Conservation (phyloP, 2,797 vertebrate genomes). For the Hemitrygon akajei region DNA sequence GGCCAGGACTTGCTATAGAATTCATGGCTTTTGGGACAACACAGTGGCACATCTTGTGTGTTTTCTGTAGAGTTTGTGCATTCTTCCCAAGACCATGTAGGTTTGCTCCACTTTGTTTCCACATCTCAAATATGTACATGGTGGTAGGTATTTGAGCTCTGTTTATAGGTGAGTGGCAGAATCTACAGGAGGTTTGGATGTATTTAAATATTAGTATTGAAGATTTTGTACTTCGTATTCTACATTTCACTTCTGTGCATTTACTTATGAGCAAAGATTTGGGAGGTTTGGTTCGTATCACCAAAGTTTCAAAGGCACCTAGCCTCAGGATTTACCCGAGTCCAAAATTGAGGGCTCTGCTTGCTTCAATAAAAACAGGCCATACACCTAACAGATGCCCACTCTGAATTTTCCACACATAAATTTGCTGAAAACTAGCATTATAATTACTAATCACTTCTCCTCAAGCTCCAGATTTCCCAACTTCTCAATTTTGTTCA, state of each 20-base stretch:
- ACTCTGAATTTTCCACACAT: background rate
- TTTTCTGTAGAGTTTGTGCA: too few relatives aligned
- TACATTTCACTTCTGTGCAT: too few relatives aligned
- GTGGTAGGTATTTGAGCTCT: too few relatives aligned
- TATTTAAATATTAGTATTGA: background rate
- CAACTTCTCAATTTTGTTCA: background rate
- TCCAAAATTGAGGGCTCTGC: background rate
- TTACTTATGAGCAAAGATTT: too few relatives aligned
- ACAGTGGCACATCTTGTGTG: too few relatives aligned
- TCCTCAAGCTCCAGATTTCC: background rate
- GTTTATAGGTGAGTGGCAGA: too few relatives aligned
- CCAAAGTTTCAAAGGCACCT: background rate
- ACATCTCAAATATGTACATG: too few relatives aligned
- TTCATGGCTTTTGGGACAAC: background rate
- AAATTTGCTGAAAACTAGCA: background rate
- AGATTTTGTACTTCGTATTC: background rate
- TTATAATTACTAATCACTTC: background rate
- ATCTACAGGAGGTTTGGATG: too few relatives aligned
- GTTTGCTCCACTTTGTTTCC: too few relatives aligned
- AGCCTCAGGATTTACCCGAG: background rate
- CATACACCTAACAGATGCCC: background rate
- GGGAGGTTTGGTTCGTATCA: too few relatives aligned
- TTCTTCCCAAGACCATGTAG: too few relatives aligned
- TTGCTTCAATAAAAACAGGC: background rate
- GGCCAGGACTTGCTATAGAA: background rate